Conservation (phyloP, 2,113 vertebrate species). For the Platichthys stellatus region DNA sequence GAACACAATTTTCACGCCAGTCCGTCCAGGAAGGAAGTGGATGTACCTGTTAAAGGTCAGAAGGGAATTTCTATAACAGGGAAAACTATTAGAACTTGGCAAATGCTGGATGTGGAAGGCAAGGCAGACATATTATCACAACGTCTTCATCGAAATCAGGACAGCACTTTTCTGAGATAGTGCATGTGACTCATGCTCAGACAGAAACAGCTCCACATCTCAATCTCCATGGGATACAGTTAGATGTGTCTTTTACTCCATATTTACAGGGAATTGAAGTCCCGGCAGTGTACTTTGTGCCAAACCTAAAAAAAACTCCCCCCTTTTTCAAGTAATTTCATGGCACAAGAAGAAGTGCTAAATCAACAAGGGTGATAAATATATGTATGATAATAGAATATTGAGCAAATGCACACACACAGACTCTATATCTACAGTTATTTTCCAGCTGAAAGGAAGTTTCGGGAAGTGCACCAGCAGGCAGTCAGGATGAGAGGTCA, state of each 20-base stretch:
- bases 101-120: slow-evolving; percentile 40
- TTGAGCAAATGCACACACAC: slow-evolving; percentile 30
- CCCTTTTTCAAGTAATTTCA: slow-evolving; percentile 21
- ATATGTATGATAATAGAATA: slow-evolving; percentile 41
- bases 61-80: slow-evolving; percentile 38
- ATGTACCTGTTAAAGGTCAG: slow-evolving; percentile 23
- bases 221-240: slow-evolving; percentile 24
- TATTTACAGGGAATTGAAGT: slow-evolving; percentile 42
- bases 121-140: slow-evolving; percentile 32
- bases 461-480: slow-evolving; percentile 22
- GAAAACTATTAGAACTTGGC: slow-evolving; percentile 44
- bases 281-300: slow-evolving; percentile 25
- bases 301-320: slow-evolving; percentile 17
- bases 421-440: neutral
- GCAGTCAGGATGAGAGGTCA: slow-evolving; percentile 12
- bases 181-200: slow-evolving; percentile 46
- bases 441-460: slow-evolving; percentile 19
- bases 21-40: slow-evolving; percentile 5
- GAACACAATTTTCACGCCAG: neutral
- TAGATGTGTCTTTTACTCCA: slow-evolving; percentile 25
- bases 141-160: slow-evolving; percentile 42
- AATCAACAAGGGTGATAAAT: slow-evolving; percentile 52
- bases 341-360: slow-evolving; percentile 14
- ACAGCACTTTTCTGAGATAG: slow-evolving; percentile 31
- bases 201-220: slow-evolving; percentile 30